Evolutionary conservation across 1,140 invertebrate genomes (phyloP), one percentile per base, ranked within the genome.

Genomic region (Cydia pomonella): DNA sequence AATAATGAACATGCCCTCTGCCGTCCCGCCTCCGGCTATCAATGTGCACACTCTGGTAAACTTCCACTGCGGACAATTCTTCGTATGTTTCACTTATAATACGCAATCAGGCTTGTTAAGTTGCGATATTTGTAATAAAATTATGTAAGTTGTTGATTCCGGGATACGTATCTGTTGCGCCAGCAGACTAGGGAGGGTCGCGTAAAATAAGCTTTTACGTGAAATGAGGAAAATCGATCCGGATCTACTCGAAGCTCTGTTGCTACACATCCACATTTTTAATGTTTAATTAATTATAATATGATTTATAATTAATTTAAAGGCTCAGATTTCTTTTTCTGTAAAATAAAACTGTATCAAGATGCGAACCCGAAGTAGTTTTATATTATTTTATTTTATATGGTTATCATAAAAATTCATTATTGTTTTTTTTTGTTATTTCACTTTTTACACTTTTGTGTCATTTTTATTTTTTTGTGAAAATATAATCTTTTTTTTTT

Each of bases 41-140:
- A 23, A 53, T 59, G 18, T 59, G 53, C 53, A 59, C 18, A 10
- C 21, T 59, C 53, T 59, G 18, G 53, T 59, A 59, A 59, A 59
- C 53, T 59, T 59, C 53, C 53, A 59, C 21, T 59, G 4, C 53
- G 53, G 21, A 59, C 53, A 59, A 59, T 59, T 21, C 53, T 59
- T 59, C 53, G 53, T 59, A 7, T 7, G 9, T 53, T 53, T n/a
- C n/a, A 7, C 50, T 18, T 9, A 59, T 59, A 59, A 59, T 59
- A 23, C 53, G 53, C 53, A 59, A 23, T 59, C 53, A 12, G 53
- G 53, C 53, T 59, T 23, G 53, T 59, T 18, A 9, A 3, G 23
- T 59, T 59, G 53, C 53, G 53, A 59, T 59, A 59, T 59, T 59
- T 59, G 53, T 59, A 23, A 59, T 59, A 59, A 59, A 59, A 59